Evolutionary conservation across 2,888 invertebrate species (phyloP), one percentile per base, ranked within the genome.

Genomic region (Microdon myrmicae): DNA sequence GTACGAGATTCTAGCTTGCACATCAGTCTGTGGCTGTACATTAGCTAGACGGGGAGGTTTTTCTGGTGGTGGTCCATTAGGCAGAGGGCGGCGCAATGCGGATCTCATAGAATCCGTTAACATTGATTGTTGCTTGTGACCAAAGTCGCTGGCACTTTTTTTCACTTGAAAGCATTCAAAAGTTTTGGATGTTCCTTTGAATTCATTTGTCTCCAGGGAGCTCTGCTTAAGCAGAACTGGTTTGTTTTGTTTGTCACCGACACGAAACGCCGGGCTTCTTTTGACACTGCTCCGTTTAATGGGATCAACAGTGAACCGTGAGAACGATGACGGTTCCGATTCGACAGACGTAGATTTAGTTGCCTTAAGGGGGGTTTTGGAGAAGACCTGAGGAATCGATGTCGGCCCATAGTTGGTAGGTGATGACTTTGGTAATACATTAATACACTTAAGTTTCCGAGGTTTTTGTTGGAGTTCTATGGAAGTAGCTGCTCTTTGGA

Each of bases 51-150:
- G 77, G 0, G 90, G 90, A 1, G 90, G 90, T 73, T 90, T 90
- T 70, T 86, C 86, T 0, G 90, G 90, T 0, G 90, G 88, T 3
- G 89, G 89, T 0, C 89, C 89, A 3, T 77, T 61, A 0, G 90
- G 90, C 35, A 90, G 71, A 0, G 89, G 89, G 68, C 87, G 85
- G 72, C 85, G 86, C 31, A 89, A 76, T 10, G 87, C 87, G 61
- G 84, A 84, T 72, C 86, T 86, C 22, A 89, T 76, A 1, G 86
- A 87, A 68, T 87, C 87, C 0, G 85, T 69, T 4, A 72, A 17
- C 4, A 69, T 73, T 48, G 68, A 67, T 66, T 71, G 74, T 72
- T 69, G 72, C 67, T 71, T 68, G 58, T 71, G 71, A 67, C 68
- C 66, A 35, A 69, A 70, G 71, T 68, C 73, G 70, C 69, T 74